phyloP scores from a whole-genome alignment of 2,797 vertebrate species.

The Tragelaphus oryx region DNA sequence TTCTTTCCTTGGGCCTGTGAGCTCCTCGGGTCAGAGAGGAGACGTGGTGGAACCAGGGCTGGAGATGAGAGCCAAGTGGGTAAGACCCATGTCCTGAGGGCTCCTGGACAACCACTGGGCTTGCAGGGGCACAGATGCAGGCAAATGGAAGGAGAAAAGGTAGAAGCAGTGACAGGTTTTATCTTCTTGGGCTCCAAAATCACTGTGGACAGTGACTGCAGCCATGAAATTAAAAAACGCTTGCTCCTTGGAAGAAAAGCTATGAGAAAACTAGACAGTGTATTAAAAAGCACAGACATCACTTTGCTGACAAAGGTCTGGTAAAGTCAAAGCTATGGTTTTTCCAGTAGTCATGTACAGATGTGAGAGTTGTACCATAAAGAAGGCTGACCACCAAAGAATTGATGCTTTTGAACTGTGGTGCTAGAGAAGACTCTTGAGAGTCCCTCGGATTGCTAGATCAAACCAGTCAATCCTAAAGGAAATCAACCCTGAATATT shows the following conservation, averaged over 20 bases:
- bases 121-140: rapidly evolving
- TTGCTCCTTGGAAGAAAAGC: background rate
- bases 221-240: background rate
- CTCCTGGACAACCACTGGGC: rapidly evolving
- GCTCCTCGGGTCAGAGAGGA: background rate
- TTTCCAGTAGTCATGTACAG: background rate
- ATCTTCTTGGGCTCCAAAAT: background rate
- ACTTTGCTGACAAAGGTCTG: background rate
- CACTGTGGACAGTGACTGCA: background rate
- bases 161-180: background rate
- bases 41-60: background rate
- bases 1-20: background rate
- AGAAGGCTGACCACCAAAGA: background rate
- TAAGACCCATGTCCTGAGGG: background rate
- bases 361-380: background rate
- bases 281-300: background rate
- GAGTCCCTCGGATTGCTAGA: background rate
- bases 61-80: background rate
- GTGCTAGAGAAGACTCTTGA: background rate
- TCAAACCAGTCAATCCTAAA: background rate
- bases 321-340: background rate
- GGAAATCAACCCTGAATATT: background rate
- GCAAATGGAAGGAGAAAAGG: background rate
- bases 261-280: background rate
- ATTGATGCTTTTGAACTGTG: background rate